These are phyloP conservation scores for Drosophila setosimentum DNA, from an alignment of 2,888 invertebrate genomes.

Conservation along the genomic window DNA sequence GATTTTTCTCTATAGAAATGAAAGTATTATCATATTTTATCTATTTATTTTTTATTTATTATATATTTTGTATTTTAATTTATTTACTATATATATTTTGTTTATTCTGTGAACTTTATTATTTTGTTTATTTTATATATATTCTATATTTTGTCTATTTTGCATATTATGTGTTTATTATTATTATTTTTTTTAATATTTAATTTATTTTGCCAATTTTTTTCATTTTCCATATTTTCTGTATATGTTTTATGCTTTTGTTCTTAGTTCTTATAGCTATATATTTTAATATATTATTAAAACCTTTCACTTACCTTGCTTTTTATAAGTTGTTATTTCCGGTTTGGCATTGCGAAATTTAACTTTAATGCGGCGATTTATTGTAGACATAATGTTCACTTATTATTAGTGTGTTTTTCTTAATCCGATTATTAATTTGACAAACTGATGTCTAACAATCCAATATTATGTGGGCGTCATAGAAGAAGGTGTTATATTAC, in stretches of 20 bases:
- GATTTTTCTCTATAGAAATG: neutral
- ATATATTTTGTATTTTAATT: neutral
- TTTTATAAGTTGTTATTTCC: neutral
- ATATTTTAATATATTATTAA: neutral
- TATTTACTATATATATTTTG: too few relatives aligned
- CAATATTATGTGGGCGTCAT: neutral
- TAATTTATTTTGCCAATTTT: too few relatives aligned
- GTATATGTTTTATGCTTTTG: neutral
- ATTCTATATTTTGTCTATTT: neutral
- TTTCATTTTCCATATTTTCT: neutral
- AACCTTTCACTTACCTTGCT: conserved; percentile 4
- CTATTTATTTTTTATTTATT: neutral
- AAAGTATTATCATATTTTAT: neutral
- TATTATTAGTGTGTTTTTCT: neutral
- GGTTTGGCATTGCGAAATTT: conserved; percentile 19
- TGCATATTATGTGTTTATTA: neutral
- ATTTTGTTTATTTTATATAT: neutral
- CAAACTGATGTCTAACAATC: neutral
- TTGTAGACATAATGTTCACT: conserved; percentile 19
- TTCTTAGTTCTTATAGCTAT: neutral
- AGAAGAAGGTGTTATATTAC: neutral
- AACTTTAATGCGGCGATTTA: conserved; percentile 21
- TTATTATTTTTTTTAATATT: too few relatives aligned
- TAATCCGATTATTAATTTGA: neutral
- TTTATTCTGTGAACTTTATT: neutral